Base-by-base conservation (phyloP, 2,797 vertebrate species). In the Enteromius mattozi region DNA sequence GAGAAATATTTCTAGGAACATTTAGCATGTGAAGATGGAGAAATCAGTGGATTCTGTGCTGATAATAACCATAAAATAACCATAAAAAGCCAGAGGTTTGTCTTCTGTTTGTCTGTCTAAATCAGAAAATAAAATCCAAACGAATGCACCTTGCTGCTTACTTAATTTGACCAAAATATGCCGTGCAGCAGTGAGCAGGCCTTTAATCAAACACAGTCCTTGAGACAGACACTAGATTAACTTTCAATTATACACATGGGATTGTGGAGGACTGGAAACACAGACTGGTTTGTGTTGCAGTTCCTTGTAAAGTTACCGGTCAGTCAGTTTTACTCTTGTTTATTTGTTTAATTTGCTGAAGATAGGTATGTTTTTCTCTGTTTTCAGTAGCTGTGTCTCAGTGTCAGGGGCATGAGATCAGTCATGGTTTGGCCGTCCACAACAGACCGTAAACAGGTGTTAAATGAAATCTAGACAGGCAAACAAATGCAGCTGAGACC, bases 381-480 rank as follows among this genome's bases (percentile, higher is more conserved):
- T 63, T 0, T n/a, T 5, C 54, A 56, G 7, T 6, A 8, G 19
- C 9, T 51, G 27, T 68, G n/a, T 14, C 9, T 56, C 16, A 33
- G 30, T 70, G 21, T 21, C 24, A 56, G 49, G 59, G 61, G 45
- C 51, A 54, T 70, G 33, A 40, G 61, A 51, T 27, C 35, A 6
- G 13, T 16, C 0, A 21, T 8, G 14, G 3, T 47, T 24, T 35
- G 87, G 89, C 87, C n/a, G 45, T 77, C 80, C 87, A 83, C 91
- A 88, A 89, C 80, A 86, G 88, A 70, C 86, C 69, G 72, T 40
- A 87, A 92, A 92, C 92, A 93, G 92, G 89, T 94, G 92, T 94
- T 94, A 92, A 94, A 93, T 92, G 88, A 91, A 91, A 91, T 92
- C 87, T 84, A 89, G 91, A 91, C 72, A 83, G 47, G 33, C 45